Evolutionary conservation across 1,140 invertebrate genomes (phyloP).

Genomic region (Metaphire vulgaris): DNA sequence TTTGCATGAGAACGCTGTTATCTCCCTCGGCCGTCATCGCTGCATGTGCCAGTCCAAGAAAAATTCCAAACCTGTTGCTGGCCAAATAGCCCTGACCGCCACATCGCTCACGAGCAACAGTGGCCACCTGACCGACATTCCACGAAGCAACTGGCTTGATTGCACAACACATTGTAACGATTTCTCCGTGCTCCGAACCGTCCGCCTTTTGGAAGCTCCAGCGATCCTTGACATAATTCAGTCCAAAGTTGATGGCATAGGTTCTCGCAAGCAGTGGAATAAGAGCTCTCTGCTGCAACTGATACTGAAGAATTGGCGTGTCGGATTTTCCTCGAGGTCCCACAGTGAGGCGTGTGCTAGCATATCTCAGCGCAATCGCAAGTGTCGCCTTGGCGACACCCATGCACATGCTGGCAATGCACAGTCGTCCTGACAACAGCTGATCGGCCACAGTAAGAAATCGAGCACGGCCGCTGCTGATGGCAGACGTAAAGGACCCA

Average conservation of each 20-base stretch:
- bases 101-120: conserved; percentile 43
- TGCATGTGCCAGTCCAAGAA: conserved; percentile 43
- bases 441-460: conserved; percentile 51
- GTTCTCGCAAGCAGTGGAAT: conserved; percentile 45
- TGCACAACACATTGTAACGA: conserved; percentile 48
- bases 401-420: conserved; percentile 47
- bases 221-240: conserved; percentile 44
- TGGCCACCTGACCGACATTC: conserved; percentile 41
- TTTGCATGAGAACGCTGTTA: conserved; percentile 48
- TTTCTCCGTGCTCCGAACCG: conserved; percentile 41
- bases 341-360: conserved; percentile 46
- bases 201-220: conserved; percentile 40
- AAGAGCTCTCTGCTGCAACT: conserved; percentile 47
- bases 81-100: conserved; percentile 49
- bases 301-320: conserved; percentile 45
- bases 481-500: conserved; percentile 37
- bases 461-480: conserved; percentile 38
- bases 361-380: conserved; percentile 43
- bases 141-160: conserved; percentile 46
- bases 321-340: conserved; percentile 47
- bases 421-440: conserved; percentile 47
- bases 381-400: conserved; percentile 40
- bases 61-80: conserved; percentile 43
- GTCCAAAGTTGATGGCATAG: conserved; percentile 46
- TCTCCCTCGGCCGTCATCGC: conserved; percentile 49